Conservation (phyloP, 2,797 vertebrate genomes). For the Clarias pachynema region DNA sequence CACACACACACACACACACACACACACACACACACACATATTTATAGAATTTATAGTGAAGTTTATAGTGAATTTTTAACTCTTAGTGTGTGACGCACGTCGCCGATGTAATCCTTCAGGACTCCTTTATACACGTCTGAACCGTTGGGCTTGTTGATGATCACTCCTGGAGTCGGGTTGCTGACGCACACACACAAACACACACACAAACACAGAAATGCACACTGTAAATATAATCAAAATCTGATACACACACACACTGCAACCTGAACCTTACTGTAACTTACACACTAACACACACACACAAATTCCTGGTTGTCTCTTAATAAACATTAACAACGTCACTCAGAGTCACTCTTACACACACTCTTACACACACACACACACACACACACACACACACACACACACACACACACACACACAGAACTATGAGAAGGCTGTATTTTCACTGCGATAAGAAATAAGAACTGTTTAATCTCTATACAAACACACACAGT, state of each 20-base stretch:
- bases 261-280: background rate
- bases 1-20: conserved; percentile 28
- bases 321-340: conserved; percentile 1
- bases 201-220: conserved; percentile 3
- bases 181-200: conserved; percentile 68
- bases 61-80: background rate
- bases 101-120: conserved; percentile 85
- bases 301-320: background rate
- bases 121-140: conserved; percentile 90
- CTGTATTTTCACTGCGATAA: background rate
- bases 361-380: background rate
- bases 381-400: background rate
- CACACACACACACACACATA: background rate
- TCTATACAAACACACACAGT: background rate
- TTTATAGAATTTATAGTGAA: background rate
- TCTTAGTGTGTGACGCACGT: conserved; percentile 72
- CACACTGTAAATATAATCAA: background rate
- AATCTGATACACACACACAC: background rate
- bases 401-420: background rate
- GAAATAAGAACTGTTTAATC: background rate
- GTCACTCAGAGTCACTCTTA: background rate
- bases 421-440: background rate
- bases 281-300: background rate
- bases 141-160: conserved; percentile 94
- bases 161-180: conserved; percentile 88